Evolutionary conservation across 2,888 invertebrate genomes (phyloP), one percentile per base, ranked within the genome.

Genomic region (Pseudolycoriella hygida): DNA sequence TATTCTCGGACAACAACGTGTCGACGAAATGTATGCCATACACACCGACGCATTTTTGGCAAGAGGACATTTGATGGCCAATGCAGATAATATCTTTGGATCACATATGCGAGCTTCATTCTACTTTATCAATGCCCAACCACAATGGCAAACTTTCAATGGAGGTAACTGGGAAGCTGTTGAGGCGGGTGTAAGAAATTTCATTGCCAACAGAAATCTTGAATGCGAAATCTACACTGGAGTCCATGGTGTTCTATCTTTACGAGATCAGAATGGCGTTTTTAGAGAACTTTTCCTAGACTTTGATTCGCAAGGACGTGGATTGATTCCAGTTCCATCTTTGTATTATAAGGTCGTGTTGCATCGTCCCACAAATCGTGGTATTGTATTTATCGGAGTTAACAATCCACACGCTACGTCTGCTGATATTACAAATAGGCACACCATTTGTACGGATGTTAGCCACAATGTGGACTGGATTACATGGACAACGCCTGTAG

Each of bases 111-210:
- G 61, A 12, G 64, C 68, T 4, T 70, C 70, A 3, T 73, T 69
- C 53, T 70, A 67, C 52, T 73, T 68, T 52, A 57, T 71, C 8
- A 74, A 74, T 53, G 66, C 58, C 0, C 69, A 69, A 1, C 73
- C 74, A 0, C 73, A 74, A 50, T 74, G 72, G 72, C 67, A 69
- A 52, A 62, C 60, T 2, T 72, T 76, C 53, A 77, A 78, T 53
- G 69, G 60, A 1, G 69, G 69, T 11, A 74, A 72, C 51, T 77
- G 77, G 76, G 59, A 65, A 38, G 51, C 53, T 1, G 55, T 72
- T 15, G 76, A 77, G 59, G 52, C 53, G 3, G 60, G 61, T 46
- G 61, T 70, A 5, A 61, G 74, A 44, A 55, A 56, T 12, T 69
- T 67, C 49, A 70, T 69, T 0, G 53, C 53, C 2, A 53, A 55